phyloP scores from a whole-genome alignment of 2,888 invertebrate genomes.

The Monopis laevigella region DNA sequence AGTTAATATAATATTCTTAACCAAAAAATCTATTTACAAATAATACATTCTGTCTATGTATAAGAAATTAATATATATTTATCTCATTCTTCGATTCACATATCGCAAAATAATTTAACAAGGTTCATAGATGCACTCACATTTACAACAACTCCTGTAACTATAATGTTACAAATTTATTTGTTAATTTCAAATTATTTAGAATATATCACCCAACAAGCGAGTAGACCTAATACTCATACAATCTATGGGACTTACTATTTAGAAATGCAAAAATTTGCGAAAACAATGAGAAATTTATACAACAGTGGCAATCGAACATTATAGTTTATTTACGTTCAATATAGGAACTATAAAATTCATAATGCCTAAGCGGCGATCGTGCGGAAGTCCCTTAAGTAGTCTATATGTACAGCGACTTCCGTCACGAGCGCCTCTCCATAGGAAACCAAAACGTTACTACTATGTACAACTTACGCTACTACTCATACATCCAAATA shows the following conservation, averaged over 20 bases:
- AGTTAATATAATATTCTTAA: conserved; percentile 70
- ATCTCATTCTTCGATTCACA: conserved; percentile 67
- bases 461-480: too few relatives aligned
- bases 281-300: conserved; percentile 60
- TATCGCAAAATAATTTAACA: conserved; percentile 70
- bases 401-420: conserved; percentile 41
- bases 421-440: conserved; percentile 19
- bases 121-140: conserved; percentile 66
- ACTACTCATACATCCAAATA: too few relatives aligned
- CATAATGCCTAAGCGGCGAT: conserved; percentile 52
- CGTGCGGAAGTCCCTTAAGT: conserved; percentile 19
- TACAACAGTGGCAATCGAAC: conserved; percentile 63
- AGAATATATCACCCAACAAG: conserved; percentile 66
- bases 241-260: conserved; percentile 53
- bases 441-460: not conserved
- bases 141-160: conserved; percentile 62
- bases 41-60: conserved; percentile 68
- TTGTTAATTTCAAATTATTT: conserved; percentile 57
- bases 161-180: conserved; percentile 49
- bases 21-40: conserved; percentile 69
- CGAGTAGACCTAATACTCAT: conserved; percentile 60
- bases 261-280: conserved; percentile 65
- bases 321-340: conserved; percentile 65
- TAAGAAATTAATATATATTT: conserved; percentile 67
- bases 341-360: conserved; percentile 67